A percentile compares a stretch with the other conserved stretches of the same genome.
Evolutionary conservation across 2,113 vertebrate genomes (phyloP).

Genomic region (Cheirogaleus medius): DNA sequence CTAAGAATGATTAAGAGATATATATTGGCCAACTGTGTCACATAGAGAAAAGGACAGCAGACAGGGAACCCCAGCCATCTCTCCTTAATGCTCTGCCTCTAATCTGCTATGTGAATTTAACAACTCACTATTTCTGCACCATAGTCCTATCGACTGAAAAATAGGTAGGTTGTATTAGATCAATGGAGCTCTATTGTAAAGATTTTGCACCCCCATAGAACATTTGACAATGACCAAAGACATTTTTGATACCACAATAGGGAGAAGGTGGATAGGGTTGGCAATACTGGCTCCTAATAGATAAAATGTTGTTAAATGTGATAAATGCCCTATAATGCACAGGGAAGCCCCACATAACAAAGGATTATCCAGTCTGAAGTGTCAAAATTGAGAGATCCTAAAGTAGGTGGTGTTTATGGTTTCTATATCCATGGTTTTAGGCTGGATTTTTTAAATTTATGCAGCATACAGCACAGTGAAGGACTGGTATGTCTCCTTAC

Average conservation of each 20-base stretch:
- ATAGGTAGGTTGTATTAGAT: background rate
- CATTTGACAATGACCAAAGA: background rate
- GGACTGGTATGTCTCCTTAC: background rate
- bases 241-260: background rate
- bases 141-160: background rate
- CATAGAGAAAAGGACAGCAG: background rate
- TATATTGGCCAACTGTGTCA: background rate
- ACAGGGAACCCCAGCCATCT: background rate
- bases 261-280: rapidly evolving
- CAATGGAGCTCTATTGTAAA: background rate
- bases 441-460: background rate
- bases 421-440: background rate
- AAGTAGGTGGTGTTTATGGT: background rate
- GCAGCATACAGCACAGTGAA: background rate
- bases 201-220: background rate
- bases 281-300: background rate
- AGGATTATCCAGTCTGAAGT: background rate
- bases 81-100: background rate
- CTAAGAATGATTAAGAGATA: background rate
- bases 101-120: background rate
- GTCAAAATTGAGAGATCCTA: background rate
- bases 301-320: background rate
- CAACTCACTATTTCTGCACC: background rate
- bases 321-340: too few species aligned
- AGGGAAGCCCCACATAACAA: background rate